Percentiles rank a stretch among this genome's conserved stretches.
Conservation (phyloP, 2,113 vertebrate genomes). For the Psilopsiagon aymara region DNA sequence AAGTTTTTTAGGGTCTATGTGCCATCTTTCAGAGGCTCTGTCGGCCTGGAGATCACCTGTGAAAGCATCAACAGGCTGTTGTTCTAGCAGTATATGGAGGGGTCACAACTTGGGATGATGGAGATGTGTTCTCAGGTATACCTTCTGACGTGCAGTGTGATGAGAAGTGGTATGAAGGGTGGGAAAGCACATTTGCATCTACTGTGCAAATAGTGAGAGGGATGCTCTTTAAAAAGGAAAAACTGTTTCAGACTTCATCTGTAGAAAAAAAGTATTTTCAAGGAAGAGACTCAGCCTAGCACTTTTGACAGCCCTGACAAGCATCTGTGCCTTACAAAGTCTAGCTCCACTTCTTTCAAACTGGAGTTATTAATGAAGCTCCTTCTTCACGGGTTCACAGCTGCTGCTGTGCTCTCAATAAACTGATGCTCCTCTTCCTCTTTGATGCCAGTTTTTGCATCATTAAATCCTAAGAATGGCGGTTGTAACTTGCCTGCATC, state of each 20-base stretch:
- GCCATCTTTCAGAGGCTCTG: neutral
- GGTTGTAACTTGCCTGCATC: neutral
- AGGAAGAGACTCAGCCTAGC: neutral
- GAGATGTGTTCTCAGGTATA: neutral
- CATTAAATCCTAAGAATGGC: neutral
- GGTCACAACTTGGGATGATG: neutral
- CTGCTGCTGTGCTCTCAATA: neutral
- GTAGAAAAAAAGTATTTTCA: neutral
- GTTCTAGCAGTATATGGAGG: neutral
- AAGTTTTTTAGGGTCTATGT: neutral
- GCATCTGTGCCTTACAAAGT: neutral
- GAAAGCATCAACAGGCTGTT: neutral
- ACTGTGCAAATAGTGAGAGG: neutral
- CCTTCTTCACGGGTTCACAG: neutral
- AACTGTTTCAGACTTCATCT: neutral
- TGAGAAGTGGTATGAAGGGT: neutral
- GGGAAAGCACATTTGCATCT: neutral
- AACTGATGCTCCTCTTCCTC: neutral
- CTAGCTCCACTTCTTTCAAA: neutral
- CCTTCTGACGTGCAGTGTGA: accelerated
- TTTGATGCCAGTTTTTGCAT: neutral
- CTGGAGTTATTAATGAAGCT: neutral
- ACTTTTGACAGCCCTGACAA: neutral
- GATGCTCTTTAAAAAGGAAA: neutral
- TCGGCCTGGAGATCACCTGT: neutral